Percentiles rank a stretch among this genome's conserved stretches.
Evolutionary conservation across 2,113 vertebrate species (phyloP).

Genomic region (Rhinolophus sinicus): DNA sequence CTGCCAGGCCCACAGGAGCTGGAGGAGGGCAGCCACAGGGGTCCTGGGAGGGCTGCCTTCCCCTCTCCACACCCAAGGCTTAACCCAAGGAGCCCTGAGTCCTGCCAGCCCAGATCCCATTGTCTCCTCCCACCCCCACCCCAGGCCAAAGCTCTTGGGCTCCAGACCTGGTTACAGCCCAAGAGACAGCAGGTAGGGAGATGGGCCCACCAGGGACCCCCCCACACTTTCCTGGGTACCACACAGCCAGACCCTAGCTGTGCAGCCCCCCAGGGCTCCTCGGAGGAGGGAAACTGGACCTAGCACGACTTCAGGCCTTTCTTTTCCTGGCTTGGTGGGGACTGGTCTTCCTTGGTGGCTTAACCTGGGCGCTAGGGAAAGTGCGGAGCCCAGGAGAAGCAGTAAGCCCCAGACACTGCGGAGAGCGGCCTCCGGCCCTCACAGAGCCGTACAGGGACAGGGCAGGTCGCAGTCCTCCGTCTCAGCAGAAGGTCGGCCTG

Average conservation of each 20-base stretch:
- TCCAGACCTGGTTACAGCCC: neutral
- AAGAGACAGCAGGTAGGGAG: neutral
- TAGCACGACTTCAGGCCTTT: neutral
- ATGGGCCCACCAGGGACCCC: accelerated
- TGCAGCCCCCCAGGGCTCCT: neutral
- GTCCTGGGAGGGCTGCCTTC: too few relatives aligned
- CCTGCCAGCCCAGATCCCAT: accelerated
- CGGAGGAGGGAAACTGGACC: accelerated
- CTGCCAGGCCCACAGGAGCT: neutral
- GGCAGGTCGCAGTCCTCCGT: neutral
- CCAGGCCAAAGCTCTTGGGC: neutral
- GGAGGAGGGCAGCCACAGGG: too few relatives aligned
- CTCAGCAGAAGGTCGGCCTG: accelerated
- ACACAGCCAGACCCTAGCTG: accelerated
- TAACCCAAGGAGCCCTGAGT: neutral
- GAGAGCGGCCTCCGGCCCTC: accelerated
- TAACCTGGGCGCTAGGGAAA: too few relatives aligned
- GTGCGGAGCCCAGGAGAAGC: neutral
- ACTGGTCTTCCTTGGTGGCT: neutral
- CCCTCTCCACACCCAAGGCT: neutral
- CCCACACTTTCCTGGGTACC: neutral
- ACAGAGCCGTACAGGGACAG: neutral
- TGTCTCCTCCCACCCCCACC: neutral
- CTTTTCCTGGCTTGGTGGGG: neutral
- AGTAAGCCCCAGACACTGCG: accelerated